Conservation (phyloP, 2,113 vertebrate species). For the Dasyurus viverrinus region DNA sequence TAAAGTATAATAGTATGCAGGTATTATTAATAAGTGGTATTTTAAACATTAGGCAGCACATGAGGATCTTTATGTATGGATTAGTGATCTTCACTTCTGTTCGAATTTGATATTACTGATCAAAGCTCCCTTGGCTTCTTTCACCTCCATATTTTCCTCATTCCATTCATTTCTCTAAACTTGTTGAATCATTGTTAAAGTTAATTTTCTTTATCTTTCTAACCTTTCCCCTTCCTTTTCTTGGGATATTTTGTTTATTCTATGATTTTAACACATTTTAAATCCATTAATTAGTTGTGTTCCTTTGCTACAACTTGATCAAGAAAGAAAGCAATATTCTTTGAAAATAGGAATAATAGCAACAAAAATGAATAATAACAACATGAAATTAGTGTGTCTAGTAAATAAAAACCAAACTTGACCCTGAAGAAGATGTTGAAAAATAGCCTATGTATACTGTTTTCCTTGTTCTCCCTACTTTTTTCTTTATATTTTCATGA, state of each 20-base stretch:
- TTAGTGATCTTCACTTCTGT: not conserved
- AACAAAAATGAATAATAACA: too few relatives aligned
- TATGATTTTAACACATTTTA: not conserved
- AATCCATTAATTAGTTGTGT: not conserved
- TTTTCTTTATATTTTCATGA: not conserved
- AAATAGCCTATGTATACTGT: not conserved
- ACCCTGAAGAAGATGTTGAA: too few relatives aligned
- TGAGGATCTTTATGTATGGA: too few relatives aligned
- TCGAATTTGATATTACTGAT: not conserved
- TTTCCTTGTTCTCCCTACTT: not conserved
- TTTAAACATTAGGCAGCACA: not conserved
- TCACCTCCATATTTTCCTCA: not conserved
- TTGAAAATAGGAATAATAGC: too few relatives aligned
- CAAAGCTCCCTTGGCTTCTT: not conserved
- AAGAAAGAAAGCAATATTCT: not conserved
- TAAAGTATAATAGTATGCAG: not conserved
- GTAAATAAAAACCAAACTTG: too few relatives aligned
- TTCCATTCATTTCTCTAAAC: not conserved
- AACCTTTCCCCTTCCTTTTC: not conserved
- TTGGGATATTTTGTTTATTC: not conserved
- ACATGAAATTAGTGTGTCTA: too few relatives aligned
- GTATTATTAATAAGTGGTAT: not conserved
- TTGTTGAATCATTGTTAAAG: not conserved
- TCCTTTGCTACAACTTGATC: not conserved
- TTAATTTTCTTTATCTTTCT: not conserved